Evolutionary conservation across 2,797 vertebrate genomes (phyloP).

Genomic region (Aeoliscus strigatus): DNA sequence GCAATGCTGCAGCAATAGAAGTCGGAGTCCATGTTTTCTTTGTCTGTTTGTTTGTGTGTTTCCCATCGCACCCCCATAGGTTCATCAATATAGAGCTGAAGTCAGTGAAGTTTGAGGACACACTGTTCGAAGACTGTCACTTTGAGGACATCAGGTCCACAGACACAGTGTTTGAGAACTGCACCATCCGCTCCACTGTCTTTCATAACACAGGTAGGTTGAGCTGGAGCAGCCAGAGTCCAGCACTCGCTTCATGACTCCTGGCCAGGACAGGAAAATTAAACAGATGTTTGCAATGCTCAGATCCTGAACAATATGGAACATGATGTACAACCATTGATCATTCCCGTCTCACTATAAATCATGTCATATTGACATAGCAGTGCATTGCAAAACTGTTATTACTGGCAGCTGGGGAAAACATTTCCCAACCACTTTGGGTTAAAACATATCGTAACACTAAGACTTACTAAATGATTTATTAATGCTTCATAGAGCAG

Average conservation of each 20-base stretch:
- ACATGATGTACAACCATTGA: neutral
- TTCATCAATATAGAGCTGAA: conserved; percentile 91
- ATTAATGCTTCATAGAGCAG: too few species aligned
- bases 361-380: conserved; percentile 1
- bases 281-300: conserved; percentile 2
- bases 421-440: too few species aligned
- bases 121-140: conserved; percentile 87
- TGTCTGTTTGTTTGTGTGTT: conserved; percentile 43
- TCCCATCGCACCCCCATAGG: conserved; percentile 69
- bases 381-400: too few species aligned
- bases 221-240: conserved; percentile 3
- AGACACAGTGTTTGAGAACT: conserved; percentile 90
- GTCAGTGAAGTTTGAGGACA: conserved; percentile 90
- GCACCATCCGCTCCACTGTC: conserved; percentile 83
- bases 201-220: conserved; percentile 89
- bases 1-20: conserved; percentile 42
- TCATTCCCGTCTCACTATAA: neutral
- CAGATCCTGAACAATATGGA: neutral
- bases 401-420: too few species aligned
- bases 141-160: conserved; percentile 90
- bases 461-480: too few species aligned
- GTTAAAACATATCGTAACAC: too few species aligned
- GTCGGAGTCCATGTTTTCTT: conserved; percentile 39
- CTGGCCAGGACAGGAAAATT: too few species aligned
- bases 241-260: too few species aligned